A percentile compares a stretch with the other conserved stretches of the same genome.
Evolutionary conservation across 2,888 invertebrate genomes (phyloP).

Genomic region (Urechis unicinctus): DNA sequence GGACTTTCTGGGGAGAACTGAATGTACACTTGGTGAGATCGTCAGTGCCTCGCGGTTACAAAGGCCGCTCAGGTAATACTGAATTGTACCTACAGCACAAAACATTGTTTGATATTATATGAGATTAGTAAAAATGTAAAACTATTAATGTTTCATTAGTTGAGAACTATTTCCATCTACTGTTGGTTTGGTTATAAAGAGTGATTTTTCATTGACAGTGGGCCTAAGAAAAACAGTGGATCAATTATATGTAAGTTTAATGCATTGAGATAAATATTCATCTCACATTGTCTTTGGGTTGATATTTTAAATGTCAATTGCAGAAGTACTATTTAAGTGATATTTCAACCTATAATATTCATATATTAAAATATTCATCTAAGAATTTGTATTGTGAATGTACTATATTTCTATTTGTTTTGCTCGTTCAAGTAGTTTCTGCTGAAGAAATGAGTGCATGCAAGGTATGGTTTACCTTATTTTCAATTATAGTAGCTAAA

Average conservation of each 20-base stretch:
- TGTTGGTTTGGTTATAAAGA: too few relatives aligned
- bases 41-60: constrained; percentile 35
- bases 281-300: too few relatives aligned
- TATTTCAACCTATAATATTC: too few relatives aligned
- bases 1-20: constrained; percentile 54
- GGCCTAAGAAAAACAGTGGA: constrained; percentile 15
- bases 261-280: too few relatives aligned
- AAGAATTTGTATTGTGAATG: background rate
- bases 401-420: constrained; percentile 6
- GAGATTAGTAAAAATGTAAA: too few relatives aligned
- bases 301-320: background rate
- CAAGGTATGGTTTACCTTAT: constrained; percentile 28
- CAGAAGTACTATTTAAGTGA: background rate
- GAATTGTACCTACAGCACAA: too few relatives aligned
- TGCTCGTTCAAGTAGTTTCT: constrained; percentile 27
- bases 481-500: background rate
- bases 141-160: too few relatives aligned
- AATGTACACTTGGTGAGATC: constrained; percentile 57
- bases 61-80: constrained; percentile 14
- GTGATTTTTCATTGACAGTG: constrained; percentile 6
- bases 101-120: too few relatives aligned
- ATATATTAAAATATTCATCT: too few relatives aligned
- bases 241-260: constrained; percentile 18
- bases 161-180: too few relatives aligned
- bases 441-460: constrained; percentile 38